A percentile compares a stretch with the other conserved stretches of the same genome.
Evolutionary conservation across 2,113 vertebrate species (phyloP).

Genomic region (Naja naja): DNA sequence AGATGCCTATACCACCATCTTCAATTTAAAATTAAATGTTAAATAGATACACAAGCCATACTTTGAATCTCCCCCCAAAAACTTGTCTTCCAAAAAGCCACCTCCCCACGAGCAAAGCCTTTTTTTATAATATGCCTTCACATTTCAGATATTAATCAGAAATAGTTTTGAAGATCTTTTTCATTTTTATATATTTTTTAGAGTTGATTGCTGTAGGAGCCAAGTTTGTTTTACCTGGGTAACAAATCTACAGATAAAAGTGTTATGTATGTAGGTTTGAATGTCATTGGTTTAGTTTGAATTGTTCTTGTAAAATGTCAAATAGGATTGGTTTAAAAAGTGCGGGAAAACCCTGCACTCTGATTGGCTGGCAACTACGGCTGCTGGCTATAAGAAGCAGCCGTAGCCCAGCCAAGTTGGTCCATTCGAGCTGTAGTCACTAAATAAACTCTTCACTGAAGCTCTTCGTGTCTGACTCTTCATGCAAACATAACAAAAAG

Average conservation of each 20-base stretch:
- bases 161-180: not conserved
- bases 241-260: conserved; percentile 15
- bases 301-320: no score
- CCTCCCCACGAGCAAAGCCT: not conserved
- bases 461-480: no score
- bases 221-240: not conserved
- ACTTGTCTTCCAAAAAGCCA: not conserved
- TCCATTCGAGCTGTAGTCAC: no score
- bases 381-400: no score
- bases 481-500: no score
- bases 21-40: not conserved
- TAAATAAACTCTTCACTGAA: no score
- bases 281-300: no score
- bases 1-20: not conserved
- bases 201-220: not conserved
- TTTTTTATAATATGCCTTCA: not conserved
- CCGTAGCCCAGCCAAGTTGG: no score
- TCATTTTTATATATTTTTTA: not conserved
- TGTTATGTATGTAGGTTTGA: no score
- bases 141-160: not conserved
- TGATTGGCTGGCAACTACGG: no score
- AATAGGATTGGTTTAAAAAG: no score
- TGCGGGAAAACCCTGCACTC: no score
- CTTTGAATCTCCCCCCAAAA: not conserved
- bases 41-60: not conserved